These are phyloP conservation scores for Dusona sp. DNA, from an alignment of 2,888 invertebrate genomes.

Conservation along the genomic window DNA sequence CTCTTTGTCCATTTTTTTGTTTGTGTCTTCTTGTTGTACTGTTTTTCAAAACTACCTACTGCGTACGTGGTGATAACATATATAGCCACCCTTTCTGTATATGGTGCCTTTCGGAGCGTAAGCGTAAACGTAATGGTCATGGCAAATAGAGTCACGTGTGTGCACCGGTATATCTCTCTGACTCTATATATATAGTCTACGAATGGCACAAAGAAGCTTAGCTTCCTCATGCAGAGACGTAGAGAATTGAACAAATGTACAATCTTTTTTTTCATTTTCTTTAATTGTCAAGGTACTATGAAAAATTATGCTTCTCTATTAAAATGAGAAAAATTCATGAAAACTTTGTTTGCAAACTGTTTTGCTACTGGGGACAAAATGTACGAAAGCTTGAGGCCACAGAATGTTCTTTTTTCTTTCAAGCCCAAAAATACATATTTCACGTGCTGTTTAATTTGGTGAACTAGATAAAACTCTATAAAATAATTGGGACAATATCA, in stretches of 20 bases:
- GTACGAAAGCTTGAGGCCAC: not conserved
- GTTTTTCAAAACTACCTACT: slow-evolving; percentile 23
- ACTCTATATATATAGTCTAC: not conserved
- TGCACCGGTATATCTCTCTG: slow-evolving; percentile 23
- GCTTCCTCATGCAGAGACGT: not conserved
- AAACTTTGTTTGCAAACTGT: not conserved
- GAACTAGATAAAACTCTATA: not conserved
- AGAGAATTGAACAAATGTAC: slow-evolving; percentile 9
- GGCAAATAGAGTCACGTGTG: slow-evolving; percentile 74
- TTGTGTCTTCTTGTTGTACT: not conserved
- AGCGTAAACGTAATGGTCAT: slow-evolving; percentile 70
- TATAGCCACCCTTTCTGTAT: slow-evolving; percentile 33
- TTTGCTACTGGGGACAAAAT: not conserved
- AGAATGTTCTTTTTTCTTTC: not conserved
- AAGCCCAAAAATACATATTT: not conserved
- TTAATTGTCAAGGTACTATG: not conserved
- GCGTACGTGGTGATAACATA: slow-evolving; percentile 19
- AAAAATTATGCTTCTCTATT: not conserved
- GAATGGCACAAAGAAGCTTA: slow-evolving; percentile 1
- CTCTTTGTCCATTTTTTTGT: not conserved
- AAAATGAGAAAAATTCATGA: not conserved
- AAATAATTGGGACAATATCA: not conserved
- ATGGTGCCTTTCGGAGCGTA: slow-evolving; percentile 57
- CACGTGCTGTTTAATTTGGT: not conserved
- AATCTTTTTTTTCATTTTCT: not conserved